Base-by-base conservation (phyloP, 2,888 invertebrate genomes). In the Danaus chrysippus region DNA sequence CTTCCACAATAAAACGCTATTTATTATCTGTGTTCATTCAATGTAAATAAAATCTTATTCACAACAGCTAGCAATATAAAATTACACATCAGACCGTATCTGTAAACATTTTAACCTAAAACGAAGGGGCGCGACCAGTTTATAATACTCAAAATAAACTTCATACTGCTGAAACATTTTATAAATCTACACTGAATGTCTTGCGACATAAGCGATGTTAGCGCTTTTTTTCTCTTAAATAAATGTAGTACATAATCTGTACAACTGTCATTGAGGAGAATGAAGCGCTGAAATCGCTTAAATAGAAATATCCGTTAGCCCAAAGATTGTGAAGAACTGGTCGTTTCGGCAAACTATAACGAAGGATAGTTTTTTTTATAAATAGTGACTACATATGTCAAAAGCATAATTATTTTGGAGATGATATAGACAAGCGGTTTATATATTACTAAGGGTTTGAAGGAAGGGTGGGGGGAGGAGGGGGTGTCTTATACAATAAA, bases 61-160 rank as follows among this genome's bases (percentile, higher is more conserved):
- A 90, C 87, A 89, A 87, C 84, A 87, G 88, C 88, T 90, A 90
- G 89, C 90, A 88, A 89, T 91, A 89, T 83, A 90, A 89, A 87
- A 87, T 84, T 88, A 86, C 84, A 84, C 74, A 75, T 86, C 84
- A 84, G 84, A 87, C 84, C 85, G 84, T 86, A 81, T 46, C 23
- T 34, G 23, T 34, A 34, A 34, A 34, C 23, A 64, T 67, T 70
- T 68, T 71, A 72, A 66, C 68, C 46, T 54, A 69, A 62, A 69
- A 41, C 17, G 55, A 56, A 66, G 61, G 17, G 46, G 17, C 12
- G 11, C 54, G 10, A 34, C 42, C 17, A 11, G n/a, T 49, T 34
- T n/a, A 13, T n/a, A 10, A 42, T 46, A 44, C 11, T 11, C 34
- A 15, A 44, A 56, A 17, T 12, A 13, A 10, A n/a, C 17, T n/a